Evolutionary conservation across 1,140 invertebrate species (phyloP).

Genomic region (Melipona quadrifasciata): DNA sequence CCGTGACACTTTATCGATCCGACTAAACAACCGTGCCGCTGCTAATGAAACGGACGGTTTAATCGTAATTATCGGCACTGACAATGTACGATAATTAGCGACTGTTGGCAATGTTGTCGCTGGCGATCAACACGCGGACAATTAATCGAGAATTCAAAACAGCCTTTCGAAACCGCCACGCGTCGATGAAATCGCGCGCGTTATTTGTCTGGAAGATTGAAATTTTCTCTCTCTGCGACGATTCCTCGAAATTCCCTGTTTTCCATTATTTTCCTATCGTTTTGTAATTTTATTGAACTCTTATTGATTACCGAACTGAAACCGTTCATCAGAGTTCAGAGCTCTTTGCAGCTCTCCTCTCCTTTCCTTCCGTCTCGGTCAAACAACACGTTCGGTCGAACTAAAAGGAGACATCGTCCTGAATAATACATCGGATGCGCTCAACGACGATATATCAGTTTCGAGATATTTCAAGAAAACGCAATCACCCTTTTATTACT

Average conservation of each 20-base stretch:
- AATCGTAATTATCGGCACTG: constrained; percentile 26
- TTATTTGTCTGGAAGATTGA: not conserved
- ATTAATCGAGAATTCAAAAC: constrained; percentile 39
- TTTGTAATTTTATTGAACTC: too few species aligned
- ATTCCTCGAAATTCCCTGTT: not conserved
- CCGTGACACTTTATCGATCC: not conserved
- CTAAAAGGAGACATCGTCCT: constrained; percentile 35
- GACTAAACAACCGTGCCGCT: not conserved
- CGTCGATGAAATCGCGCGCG: not conserved
- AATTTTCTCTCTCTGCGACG: not conserved
- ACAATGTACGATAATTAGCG: constrained; percentile 30
- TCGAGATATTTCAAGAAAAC: constrained; percentile 29
- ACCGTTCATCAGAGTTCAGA: too few species aligned
- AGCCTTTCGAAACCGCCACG: not conserved
- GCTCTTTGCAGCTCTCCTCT: too few species aligned
- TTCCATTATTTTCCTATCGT: too few species aligned
- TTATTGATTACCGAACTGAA: too few species aligned
- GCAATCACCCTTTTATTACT: constrained; percentile 50
- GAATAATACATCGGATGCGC: constrained; percentile 65
- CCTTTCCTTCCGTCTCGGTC: constrained; percentile 12
- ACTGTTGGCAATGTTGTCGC: not conserved
- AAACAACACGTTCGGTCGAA: constrained; percentile 38
- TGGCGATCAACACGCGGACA: constrained; percentile 16
- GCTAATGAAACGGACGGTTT: constrained; percentile 1
- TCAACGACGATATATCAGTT: constrained; percentile 49